A percentile compares a stretch with the other conserved stretches of the same genome.
Conservation (phyloP, 2,888 invertebrate genomes). For the Spodoptera exigua region DNA sequence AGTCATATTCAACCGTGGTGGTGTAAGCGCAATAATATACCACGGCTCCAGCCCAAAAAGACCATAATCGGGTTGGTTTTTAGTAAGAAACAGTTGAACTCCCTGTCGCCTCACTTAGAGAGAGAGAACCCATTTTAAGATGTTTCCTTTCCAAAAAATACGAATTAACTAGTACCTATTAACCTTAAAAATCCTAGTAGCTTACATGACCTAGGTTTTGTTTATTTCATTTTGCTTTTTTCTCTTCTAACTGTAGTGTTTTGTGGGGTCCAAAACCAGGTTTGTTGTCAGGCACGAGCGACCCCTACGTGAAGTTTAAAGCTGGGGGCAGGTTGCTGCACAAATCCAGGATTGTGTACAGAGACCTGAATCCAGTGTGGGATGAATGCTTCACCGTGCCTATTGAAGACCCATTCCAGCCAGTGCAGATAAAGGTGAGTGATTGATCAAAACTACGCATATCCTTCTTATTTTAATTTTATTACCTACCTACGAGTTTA, state of each 20-base stretch:
- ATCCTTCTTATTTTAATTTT: too few species aligned
- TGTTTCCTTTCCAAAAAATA: slow-evolving; percentile 7
- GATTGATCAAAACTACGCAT: too few species aligned
- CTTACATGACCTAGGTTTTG: slow-evolving; percentile 56
- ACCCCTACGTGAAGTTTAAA: slow-evolving; percentile 99
- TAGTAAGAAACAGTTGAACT: too few species aligned
- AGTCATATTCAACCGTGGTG: too few species aligned
- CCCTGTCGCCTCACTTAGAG: too few species aligned
- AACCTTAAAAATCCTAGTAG: slow-evolving; percentile 38
- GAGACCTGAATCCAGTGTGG: slow-evolving; percentile 99
- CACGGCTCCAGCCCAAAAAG: too few species aligned
- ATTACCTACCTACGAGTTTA: too few species aligned
- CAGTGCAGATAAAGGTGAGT: slow-evolving; percentile 95
- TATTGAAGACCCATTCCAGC: slow-evolving; percentile 96
- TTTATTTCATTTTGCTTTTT: slow-evolving; percentile 79
- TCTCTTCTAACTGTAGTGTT: slow-evolving; percentile 76
- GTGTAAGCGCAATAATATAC: too few species aligned
- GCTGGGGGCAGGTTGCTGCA: slow-evolving; percentile 95
- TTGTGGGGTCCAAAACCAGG: slow-evolving; percentile 86
- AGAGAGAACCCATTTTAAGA: too few species aligned
- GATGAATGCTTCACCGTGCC: slow-evolving; percentile 98
- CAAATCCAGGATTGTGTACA: slow-evolving; percentile 97
- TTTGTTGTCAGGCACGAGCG: slow-evolving; percentile 95
- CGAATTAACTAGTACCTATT: slow-evolving; percentile 9
- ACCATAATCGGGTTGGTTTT: too few species aligned